Base-by-base conservation (phyloP, 2,888 invertebrate genomes). In the Lepidochrysops patricia region DNA sequence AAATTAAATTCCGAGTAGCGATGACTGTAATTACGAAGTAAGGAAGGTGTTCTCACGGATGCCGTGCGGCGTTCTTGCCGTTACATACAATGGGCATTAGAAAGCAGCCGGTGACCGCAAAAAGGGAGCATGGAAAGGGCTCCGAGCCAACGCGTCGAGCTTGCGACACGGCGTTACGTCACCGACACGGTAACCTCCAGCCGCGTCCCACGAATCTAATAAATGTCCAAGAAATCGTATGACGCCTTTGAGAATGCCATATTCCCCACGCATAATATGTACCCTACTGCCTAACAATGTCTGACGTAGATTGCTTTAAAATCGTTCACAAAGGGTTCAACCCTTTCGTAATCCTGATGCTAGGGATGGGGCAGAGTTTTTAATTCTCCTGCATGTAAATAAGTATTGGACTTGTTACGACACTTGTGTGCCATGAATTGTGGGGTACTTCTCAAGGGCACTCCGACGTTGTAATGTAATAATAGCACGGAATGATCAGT, bases 381-480 rank as follows among this genome's bases (percentile, higher is more conserved):
- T 84, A 84, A 82, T 84, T 79, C 75, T 77, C 70, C 79, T 80
- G 82, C 83, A 88, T 87, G 82, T 86, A 85, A 87, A 88, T 89
- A 82, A 83, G 81, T 82, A 83, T 85, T 81, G 81, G 79, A 85
- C 86, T 86, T 83, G 86, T 84, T 82, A 77, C 80, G 77, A 81
- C 88, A 88, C 87, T 88, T 85, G 87, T 84, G 80, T 77, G 73
- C 74, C 68, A 74, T 76, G 78, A 79, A 79, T 82, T 77, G 81
- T 80, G 71, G 86, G 87, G 86, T 79, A 76, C 79, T 79, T 79
- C 82, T 86, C 85, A 85, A 88, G 85, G 86, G 81, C 83, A 84
- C 82, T 84, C 72, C 74, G 74, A 67, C 75, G 74, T 76, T 80
- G 78, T 83, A 79, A 86, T 84, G 79, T 84, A 86, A 86, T 87